These are phyloP conservation scores for Xiphias gladius DNA, from an alignment of 2,113 vertebrate genomes.

Conservation along the genomic window DNA sequence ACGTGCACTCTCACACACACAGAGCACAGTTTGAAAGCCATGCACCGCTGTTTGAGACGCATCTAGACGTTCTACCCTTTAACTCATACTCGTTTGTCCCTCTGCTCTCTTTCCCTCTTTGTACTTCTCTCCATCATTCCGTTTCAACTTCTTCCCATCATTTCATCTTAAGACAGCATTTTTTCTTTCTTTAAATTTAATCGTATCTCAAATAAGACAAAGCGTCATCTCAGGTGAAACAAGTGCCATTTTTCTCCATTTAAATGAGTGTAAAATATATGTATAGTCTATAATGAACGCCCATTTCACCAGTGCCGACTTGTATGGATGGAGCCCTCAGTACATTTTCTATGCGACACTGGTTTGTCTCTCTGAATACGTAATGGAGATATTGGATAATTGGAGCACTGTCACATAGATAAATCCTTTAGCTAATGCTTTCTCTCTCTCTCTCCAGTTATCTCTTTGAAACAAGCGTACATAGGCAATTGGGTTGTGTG, in stretches of 20 bases:
- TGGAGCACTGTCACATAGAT: conserved; percentile 77
- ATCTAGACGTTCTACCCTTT: neutral
- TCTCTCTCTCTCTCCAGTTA: conserved; percentile 60
- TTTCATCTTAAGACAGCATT: neutral
- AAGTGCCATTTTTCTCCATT: conserved; percentile 21
- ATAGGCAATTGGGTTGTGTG: conserved; percentile 65
- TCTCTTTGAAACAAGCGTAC: conserved; percentile 75
- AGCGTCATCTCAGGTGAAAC: neutral
- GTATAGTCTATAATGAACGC: conserved; percentile 48
- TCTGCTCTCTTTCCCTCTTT: neutral
- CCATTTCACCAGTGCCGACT: conserved; percentile 43
- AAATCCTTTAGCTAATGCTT: conserved; percentile 69
- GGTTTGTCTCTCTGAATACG: conserved; percentile 65
- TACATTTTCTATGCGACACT: conserved; percentile 59
- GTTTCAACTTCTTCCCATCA: neutral
- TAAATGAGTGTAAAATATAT: conserved; percentile 63
- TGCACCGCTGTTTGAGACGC: neutral
- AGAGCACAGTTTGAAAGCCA: conserved; percentile 19
- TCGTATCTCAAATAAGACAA: conserved; percentile 4
- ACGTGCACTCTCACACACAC: conserved; percentile 1
- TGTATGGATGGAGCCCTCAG: conserved; percentile 49
- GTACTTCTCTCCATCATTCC: neutral
- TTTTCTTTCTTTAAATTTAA: neutral
- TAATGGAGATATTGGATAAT: conserved; percentile 80
- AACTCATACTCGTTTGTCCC: neutral